phyloP scores from a whole-genome alignment of 2,113 vertebrate species.

The Mungos mungo region DNA sequence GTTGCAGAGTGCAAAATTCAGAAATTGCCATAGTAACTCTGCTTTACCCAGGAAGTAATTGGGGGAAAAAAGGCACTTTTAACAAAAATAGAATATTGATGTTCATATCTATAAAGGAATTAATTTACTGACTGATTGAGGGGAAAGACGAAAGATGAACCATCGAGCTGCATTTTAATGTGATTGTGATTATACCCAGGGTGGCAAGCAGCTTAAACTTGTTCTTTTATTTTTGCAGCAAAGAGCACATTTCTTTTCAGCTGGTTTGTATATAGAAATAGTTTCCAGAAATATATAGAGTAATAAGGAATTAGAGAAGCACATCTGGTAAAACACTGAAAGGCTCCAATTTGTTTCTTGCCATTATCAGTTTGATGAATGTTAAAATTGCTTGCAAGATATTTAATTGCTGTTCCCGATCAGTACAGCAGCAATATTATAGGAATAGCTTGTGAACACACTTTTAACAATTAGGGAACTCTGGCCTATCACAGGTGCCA shows the following conservation, averaged over 20 bases:
- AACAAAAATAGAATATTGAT: constrained; percentile 82
- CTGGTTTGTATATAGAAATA: constrained; percentile 69
- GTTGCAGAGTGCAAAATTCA: constrained; percentile 49
- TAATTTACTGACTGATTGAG: constrained; percentile 80
- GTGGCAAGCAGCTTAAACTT: constrained; percentile 54
- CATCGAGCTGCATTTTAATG: constrained; percentile 72
- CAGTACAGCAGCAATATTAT: constrained; percentile 60
- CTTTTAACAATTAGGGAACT: constrained; percentile 66
- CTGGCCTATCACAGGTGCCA: constrained; percentile 59
- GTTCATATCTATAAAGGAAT: constrained; percentile 80
- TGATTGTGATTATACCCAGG: constrained; percentile 70
- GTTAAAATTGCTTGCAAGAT: constrained; percentile 77
- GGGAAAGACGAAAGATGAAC: constrained; percentile 66
- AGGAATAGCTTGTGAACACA: constrained; percentile 45
- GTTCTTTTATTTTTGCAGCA: constrained; percentile 76
- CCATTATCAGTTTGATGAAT: constrained; percentile 83
- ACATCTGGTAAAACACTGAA: constrained; percentile 79
- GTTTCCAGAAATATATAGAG: constrained; percentile 74
- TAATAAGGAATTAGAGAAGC: constrained; percentile 78
- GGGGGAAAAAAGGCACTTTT: constrained; percentile 74
- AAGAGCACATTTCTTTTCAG: constrained; percentile 65
- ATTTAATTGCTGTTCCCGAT: constrained; percentile 77
- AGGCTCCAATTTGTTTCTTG: constrained; percentile 81
- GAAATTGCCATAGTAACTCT: constrained; percentile 72
- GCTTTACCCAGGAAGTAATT: constrained; percentile 68